Conservation (phyloP, 2,113 vertebrate species). For the Hystrix cristata region DNA sequence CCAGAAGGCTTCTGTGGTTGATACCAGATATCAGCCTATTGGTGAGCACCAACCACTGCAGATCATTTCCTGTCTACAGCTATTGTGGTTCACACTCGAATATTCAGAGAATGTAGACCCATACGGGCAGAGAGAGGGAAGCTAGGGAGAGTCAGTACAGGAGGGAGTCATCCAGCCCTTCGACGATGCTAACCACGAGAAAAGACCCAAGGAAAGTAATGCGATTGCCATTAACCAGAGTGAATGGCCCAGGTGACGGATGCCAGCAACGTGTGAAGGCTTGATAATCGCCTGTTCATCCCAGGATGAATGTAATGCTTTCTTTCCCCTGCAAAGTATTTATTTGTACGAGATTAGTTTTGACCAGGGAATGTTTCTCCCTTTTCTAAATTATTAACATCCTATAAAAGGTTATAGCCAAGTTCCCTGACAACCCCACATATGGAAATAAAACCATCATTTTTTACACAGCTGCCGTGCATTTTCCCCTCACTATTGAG, state of each 20-base stretch:
- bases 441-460: slow-evolving; percentile 71
- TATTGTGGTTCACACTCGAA: neutral
- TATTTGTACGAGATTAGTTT: slow-evolving; percentile 78
- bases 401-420: slow-evolving; percentile 74
- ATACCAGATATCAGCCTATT: neutral
- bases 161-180: slow-evolving; percentile 16
- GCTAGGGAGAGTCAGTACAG: slow-evolving; percentile 36
- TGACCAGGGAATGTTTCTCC: slow-evolving; percentile 76
- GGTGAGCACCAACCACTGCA: neutral
- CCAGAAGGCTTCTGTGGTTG: neutral
- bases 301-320: slow-evolving; percentile 66
- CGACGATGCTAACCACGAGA: slow-evolving; percentile 26
- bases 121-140: neutral
- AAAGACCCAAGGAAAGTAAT: slow-evolving; percentile 50
- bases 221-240: slow-evolving; percentile 64
- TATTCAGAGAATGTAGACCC: slow-evolving; percentile 20
- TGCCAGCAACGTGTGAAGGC: slow-evolving; percentile 58
- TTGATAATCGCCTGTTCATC: slow-evolving; percentile 70
- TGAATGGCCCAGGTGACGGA: slow-evolving; percentile 58
- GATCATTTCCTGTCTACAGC: neutral
- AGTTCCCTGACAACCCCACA: slow-evolving; percentile 70
- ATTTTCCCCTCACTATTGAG: neutral
- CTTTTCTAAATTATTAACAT: slow-evolving; percentile 78
- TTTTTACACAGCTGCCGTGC: slow-evolving; percentile 30
- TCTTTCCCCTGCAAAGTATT: slow-evolving; percentile 49